Evolutionary conservation across 2,797 vertebrate species (phyloP).

Genomic region (Poeciliopsis infans): DNA sequence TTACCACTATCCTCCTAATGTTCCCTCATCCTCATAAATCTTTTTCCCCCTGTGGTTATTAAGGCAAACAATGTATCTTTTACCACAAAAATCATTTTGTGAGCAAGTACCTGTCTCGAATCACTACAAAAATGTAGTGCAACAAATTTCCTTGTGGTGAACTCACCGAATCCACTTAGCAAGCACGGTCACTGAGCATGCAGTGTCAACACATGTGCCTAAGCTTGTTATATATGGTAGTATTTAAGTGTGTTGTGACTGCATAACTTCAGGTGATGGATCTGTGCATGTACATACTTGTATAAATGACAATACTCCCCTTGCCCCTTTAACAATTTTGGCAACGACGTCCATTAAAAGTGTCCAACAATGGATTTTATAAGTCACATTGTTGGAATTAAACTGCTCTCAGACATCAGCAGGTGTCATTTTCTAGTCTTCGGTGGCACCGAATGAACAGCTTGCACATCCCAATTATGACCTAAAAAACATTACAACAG

Average conservation of each 20-base stretch:
- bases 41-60: conserved; percentile 9
- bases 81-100: not conserved
- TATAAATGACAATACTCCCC: not conserved
- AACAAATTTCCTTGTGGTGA: conserved; percentile 22
- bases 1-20: conserved; percentile 6
- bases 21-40: not conserved
- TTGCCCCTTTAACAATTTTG: conserved; percentile 4
- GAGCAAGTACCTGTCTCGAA: not conserved
- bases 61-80: not conserved
- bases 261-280: conserved; percentile 59
- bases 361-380: conserved; percentile 9
- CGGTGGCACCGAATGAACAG: conserved; percentile 15
- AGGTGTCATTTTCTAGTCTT: conserved; percentile 15
- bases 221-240: conserved; percentile 51
- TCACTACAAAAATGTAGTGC: not conserved
- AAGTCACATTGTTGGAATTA: conserved; percentile 3
- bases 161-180: conserved; percentile 55
- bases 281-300: not conserved
- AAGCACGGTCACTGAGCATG: conserved; percentile 61
- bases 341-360: conserved; percentile 2
- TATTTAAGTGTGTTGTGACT: conserved; percentile 65
- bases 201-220: conserved; percentile 67
- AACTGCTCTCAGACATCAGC: conserved; percentile 14
- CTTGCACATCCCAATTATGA: conserved; percentile 34
- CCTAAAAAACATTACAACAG: conserved; percentile 21